Percentiles rank a stretch among this genome's conserved stretches.
phyloP scores from a whole-genome alignment of 2,888 invertebrate species.

The Ischnus inquisitorius region DNA sequence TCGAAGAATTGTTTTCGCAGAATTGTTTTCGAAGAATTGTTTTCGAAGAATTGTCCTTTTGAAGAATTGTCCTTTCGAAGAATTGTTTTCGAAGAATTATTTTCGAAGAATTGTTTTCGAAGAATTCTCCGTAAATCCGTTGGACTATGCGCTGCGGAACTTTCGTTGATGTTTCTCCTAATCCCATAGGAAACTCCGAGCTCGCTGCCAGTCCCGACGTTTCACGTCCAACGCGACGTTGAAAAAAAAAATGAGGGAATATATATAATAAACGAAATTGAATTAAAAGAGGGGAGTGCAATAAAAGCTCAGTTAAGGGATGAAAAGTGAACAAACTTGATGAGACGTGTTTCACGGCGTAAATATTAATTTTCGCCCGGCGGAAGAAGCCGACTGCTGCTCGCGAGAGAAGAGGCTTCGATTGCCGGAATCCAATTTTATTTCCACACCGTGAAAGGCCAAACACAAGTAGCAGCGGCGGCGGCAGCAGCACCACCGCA shows the following conservation, averaged over 20 bases:
- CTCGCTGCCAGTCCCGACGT: too few species aligned
- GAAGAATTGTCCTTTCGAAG: too few species aligned
- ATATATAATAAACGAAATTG: background rate
- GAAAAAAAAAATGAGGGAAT: background rate
- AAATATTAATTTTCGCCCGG: constrained; percentile 52
- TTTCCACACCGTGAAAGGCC: constrained; percentile 47
- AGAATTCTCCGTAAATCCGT: too few species aligned
- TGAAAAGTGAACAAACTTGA: constrained; percentile 19
- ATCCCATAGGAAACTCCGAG: background rate
- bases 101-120: too few species aligned
- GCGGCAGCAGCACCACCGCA: constrained; percentile 16
- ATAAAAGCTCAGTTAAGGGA: constrained; percentile 2
- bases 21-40: too few species aligned
- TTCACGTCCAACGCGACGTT: too few species aligned
- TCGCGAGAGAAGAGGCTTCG: constrained; percentile 44
- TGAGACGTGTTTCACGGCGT: constrained; percentile 42
- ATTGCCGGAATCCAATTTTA: constrained; percentile 66
- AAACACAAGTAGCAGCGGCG: constrained; percentile 22
- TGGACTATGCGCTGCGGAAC: background rate
- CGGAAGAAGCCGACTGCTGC: background rate
- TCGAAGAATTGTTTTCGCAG: too few species aligned
- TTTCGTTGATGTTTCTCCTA: constrained; percentile 20
- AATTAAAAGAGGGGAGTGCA: constrained; percentile 1
- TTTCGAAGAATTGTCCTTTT: too few species aligned
- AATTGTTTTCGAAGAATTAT: too few species aligned